phyloP scores from a whole-genome alignment of 2,888 invertebrate genomes.

The Tenodera sinensis region DNA sequence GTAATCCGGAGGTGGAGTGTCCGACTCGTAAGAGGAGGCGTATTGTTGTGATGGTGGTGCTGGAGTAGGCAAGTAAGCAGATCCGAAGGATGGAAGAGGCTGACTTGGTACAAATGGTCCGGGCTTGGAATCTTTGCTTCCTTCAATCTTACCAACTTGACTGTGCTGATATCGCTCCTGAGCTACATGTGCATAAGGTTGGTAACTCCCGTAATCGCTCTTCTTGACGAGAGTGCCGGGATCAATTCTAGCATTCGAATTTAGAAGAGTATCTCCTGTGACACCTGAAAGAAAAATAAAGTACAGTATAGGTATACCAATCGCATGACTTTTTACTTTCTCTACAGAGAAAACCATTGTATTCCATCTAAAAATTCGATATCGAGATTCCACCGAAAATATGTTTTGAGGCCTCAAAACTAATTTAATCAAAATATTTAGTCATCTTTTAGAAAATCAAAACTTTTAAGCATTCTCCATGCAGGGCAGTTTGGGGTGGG shows the following conservation, averaged over 20 bases:
- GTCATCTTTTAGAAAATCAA: too few relatives aligned
- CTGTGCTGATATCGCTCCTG: not conserved
- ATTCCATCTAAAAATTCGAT: too few relatives aligned
- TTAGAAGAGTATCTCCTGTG: not conserved
- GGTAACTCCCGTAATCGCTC: not conserved
- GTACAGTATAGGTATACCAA: too few relatives aligned
- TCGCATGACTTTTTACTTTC: too few relatives aligned
- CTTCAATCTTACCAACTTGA: not conserved
- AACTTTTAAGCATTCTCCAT: too few relatives aligned
- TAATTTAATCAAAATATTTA: too few relatives aligned
- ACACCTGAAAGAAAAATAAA: not conserved
- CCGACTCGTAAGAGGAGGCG: not conserved
- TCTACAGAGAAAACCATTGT: too few relatives aligned
- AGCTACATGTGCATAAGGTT: not conserved
- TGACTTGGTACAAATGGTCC: not conserved
- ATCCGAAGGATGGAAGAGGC: not conserved
- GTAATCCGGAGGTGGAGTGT: not conserved
- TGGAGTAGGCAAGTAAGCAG: not conserved
- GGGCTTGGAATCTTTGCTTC: not conserved
- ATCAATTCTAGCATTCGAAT: not conserved
- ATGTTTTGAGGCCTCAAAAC: too few relatives aligned
- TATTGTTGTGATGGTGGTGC: not conserved
- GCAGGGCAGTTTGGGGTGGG: too few relatives aligned
- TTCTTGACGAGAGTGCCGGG: not conserved
- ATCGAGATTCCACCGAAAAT: too few relatives aligned